Percentiles rank a stretch among this genome's conserved stretches.
Conservation (phyloP, 2,888 invertebrate species). For the Ophion obscuratus region DNA sequence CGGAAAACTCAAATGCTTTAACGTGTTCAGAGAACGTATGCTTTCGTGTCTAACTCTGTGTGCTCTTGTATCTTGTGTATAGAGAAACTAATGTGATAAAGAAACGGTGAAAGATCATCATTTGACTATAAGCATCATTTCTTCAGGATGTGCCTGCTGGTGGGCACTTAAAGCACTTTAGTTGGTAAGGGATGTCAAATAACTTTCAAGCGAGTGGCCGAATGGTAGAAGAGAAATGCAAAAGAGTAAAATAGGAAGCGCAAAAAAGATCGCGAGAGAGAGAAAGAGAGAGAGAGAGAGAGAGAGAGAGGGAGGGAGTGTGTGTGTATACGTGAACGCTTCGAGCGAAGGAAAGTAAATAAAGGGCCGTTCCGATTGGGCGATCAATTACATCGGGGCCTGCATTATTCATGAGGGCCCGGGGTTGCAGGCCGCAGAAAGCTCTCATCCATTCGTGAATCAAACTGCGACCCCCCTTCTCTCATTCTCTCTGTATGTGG, state of each 20-base stretch:
- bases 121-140: constrained; percentile 52
- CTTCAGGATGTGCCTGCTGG: constrained; percentile 49
- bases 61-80: neutral
- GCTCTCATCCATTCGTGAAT: constrained; percentile 72
- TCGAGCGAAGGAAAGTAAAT: constrained; percentile 82
- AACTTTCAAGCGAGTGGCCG: constrained; percentile 76
- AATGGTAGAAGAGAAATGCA: constrained; percentile 26
- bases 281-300: constrained; percentile 33
- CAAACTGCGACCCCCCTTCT: constrained; percentile 73
- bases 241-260: constrained; percentile 40
- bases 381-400: constrained; percentile 83
- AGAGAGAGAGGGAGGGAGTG: constrained; percentile 61
- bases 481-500: constrained; percentile 51
- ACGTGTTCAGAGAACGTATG: neutral
- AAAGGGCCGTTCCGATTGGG: constrained; percentile 84
- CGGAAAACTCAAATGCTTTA: neutral
- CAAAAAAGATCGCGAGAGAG: neutral
- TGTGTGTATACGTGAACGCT: constrained; percentile 76
- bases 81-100: constrained; percentile 6
- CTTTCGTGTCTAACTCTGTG: neutral
- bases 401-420: constrained; percentile 83
- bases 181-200: constrained; percentile 82
- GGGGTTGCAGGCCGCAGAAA: constrained; percentile 81
- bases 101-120: constrained; percentile 31
- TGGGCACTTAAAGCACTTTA: constrained; percentile 73